Conservation (phyloP, 2,113 vertebrate genomes). For the Thalassarche chlororhynchos region DNA sequence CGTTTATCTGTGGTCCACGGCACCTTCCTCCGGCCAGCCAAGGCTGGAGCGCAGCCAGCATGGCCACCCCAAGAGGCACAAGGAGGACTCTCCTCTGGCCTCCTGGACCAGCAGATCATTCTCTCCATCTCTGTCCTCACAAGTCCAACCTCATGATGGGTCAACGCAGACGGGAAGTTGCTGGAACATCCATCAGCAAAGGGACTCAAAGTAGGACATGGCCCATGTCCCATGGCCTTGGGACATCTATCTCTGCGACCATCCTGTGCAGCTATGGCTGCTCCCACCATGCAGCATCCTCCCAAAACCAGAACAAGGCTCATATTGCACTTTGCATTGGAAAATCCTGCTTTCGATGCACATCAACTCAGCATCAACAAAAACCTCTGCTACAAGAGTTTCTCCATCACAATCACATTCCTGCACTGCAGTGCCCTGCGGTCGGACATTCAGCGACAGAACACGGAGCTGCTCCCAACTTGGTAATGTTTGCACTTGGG, state of each 20-base stretch:
- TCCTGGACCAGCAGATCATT: neutral
- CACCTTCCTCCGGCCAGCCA: accelerated
- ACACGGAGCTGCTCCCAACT: neutral
- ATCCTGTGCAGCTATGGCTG: neutral
- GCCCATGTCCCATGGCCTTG: neutral
- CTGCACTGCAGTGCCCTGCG: neutral
- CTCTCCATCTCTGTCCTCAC: neutral
- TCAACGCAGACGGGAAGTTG: neutral
- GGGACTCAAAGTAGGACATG: neutral
- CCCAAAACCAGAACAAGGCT: neutral
- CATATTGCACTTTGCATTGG: neutral
- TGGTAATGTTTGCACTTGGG: neutral
- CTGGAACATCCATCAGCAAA: neutral
- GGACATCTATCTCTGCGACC: neutral
- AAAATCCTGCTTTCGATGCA: neutral
- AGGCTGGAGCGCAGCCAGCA: neutral
- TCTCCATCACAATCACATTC: neutral
- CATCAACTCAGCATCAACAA: neutral
- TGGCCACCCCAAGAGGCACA: neutral
- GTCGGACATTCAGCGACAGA: neutral
- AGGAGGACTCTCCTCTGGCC: neutral
- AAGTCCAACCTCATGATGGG: accelerated
- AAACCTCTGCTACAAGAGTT: neutral
- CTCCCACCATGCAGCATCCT: neutral
- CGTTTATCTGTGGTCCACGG: neutral